Base-by-base conservation (phyloP, 2,113 vertebrate genomes). In the Lichenostomus cassidix region DNA sequence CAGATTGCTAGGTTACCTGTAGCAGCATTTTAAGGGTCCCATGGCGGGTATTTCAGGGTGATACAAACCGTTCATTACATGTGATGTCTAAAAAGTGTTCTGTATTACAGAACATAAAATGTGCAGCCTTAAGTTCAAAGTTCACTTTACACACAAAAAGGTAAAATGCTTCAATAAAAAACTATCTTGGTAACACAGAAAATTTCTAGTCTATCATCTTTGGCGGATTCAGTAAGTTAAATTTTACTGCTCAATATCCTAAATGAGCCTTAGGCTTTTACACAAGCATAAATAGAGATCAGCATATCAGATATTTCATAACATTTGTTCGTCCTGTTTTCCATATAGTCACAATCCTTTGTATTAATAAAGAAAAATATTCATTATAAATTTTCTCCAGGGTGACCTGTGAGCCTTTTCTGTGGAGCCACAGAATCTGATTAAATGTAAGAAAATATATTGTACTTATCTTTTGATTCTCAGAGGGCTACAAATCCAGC, bases 371-470 rank as follows among this genome's bases (percentile, higher is more conserved):
- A 96, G 59, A 96, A 96, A 97, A 98, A 97, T 93, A 97, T 92
- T 98, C 83, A 96, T 97, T 96, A 94, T 64, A 95, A 95, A 97
- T 98, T 90, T 96, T n/a, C 70, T 94, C 93, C 95, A 81, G 86
- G 95, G 89, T 90, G 93, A 94, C 68, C 12, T 68, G 10, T 33
- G 70, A 91, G 41, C 76, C 90, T 97, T 67, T 89, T 74, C 39
- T 90, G 90, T 89, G 97, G 97, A 98, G 98, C 95, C 97, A 97
- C 49, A 75, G 81, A 97, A 97, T 98, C 98, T 98, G 96, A 98
- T 96, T 97, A 95, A 94, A 97, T 73, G 21, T 44, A 94, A 94
- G 80, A 94, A 94, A 97, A 55, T 85, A 87, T 37, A 59, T 33
- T 94, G 59, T 78, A 89, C 96, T 81, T 86, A 77, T 60, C 21